A percentile compares a stretch with the other conserved stretches of the same genome.
Evolutionary conservation across 2,113 vertebrate genomes (phyloP).

Genomic region (Terrapene triunguis): DNA sequence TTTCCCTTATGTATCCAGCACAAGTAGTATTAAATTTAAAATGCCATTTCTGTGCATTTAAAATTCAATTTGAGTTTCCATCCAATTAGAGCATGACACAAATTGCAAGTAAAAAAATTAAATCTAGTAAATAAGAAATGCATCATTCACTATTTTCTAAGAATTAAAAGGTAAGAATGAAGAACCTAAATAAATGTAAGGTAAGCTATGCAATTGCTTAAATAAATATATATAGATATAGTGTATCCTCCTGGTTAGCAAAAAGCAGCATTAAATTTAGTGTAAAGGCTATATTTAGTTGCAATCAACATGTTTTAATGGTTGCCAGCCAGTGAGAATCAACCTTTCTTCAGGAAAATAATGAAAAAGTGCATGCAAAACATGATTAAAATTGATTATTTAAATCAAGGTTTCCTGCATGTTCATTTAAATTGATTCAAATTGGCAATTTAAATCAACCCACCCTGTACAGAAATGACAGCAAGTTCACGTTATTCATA

Average conservation of each 20-base stretch:
- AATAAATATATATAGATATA: background rate
- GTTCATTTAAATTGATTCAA: background rate
- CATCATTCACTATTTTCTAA: background rate
- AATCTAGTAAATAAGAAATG: background rate
- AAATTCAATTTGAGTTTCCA: background rate
- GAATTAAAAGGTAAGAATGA: background rate
- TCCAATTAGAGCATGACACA: background rate
- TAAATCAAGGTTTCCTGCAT: background rate
- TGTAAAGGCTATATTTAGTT: background rate
- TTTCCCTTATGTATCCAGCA: background rate
- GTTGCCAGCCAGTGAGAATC: background rate
- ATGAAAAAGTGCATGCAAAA: background rate
- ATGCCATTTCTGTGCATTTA: background rate
- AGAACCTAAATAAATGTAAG: background rate
- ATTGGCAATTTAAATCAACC: background rate
- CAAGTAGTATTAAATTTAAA: background rate
- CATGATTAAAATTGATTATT: background rate
- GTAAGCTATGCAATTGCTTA: background rate
- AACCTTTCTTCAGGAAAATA: background rate
- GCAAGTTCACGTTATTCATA: background rate
- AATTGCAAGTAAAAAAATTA: background rate
- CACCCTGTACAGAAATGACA: background rate
- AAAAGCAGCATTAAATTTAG: background rate
- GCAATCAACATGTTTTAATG: background rate
- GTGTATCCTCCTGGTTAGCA: background rate